Conservation (phyloP, 1,140 invertebrate genomes). For the Drosophila pallidifrons region DNA sequence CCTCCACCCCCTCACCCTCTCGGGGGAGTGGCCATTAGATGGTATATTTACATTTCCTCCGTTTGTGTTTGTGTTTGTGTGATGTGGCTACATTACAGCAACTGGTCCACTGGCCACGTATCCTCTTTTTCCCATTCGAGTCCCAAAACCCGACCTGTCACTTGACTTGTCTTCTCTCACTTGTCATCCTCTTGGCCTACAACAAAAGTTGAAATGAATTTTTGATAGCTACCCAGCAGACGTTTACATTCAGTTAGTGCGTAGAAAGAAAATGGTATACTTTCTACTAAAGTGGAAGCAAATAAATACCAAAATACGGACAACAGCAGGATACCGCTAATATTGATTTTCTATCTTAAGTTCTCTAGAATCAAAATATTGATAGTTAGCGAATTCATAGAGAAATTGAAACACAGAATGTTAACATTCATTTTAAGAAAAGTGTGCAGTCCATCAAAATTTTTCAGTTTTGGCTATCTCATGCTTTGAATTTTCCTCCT, state of each 20-base stretch:
- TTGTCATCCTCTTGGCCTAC: constrained; percentile 6
- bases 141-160: constrained; percentile 21
- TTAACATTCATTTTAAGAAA: neutral
- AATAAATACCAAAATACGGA: neutral
- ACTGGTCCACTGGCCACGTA: constrained; percentile 17
- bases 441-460: neutral
- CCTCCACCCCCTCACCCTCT: constrained; percentile 7
- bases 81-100: constrained; percentile 45
- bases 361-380: too few species aligned
- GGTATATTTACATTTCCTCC: constrained; percentile 75
- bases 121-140: constrained; percentile 1
- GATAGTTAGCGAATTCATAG: neutral
- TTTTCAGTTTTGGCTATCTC: neutral
- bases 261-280: neutral
- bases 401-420: neutral
- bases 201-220: constrained; percentile 57
- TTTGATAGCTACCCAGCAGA: constrained; percentile 42
- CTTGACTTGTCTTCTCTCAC: constrained; percentile 6
- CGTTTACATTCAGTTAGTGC: constrained; percentile 27
- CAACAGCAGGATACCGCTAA: too few species aligned
- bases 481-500: neutral
- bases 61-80: constrained; percentile 26
- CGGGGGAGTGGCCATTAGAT: constrained; percentile 64
- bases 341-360: too few species aligned
- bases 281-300: neutral